Conservation (phyloP, 1,140 invertebrate species). For the Conus betulinus region DNA sequence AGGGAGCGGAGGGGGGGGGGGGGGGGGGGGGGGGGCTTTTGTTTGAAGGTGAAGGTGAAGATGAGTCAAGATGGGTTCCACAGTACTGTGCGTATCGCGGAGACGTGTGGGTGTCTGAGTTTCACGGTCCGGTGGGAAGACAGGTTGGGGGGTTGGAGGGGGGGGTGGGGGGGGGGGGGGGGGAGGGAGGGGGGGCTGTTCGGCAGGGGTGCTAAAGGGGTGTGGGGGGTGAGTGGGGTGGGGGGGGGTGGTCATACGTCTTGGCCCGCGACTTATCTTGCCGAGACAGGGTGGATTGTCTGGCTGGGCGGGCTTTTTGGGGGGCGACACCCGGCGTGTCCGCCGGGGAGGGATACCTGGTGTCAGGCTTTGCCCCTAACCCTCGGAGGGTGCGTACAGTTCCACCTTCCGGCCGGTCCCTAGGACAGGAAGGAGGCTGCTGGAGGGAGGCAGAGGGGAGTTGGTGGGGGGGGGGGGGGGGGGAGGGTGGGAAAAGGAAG, state of each 20-base stretch:
- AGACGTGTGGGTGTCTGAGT: background rate
- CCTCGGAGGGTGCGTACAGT: no score
- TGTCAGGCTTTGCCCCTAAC: background rate
- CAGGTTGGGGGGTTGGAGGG: background rate
- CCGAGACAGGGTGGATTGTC: constrained; percentile 1
- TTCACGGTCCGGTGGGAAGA: background rate
- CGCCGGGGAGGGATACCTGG: background rate
- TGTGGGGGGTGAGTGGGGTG: background rate
- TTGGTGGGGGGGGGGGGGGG: no score
- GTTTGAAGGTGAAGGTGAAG: background rate
- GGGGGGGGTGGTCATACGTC: background rate
- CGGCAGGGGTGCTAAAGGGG: background rate
- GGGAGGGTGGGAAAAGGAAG: no score
- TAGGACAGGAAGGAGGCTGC: no score
- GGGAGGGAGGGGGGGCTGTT: background rate
- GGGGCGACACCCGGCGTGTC: background rate
- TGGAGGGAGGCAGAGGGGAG: no score
- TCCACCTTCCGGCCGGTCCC: no score
- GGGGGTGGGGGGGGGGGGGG: background rate
- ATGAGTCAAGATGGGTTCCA: background rate
- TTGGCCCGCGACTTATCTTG: background rate
- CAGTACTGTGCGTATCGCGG: background rate
- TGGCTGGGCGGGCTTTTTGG: background rate
- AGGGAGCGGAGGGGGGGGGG: no score
- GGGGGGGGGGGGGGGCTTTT: background rate